phyloP scores from a whole-genome alignment of 2,113 vertebrate genomes.

The Meriones unguiculatus region DNA sequence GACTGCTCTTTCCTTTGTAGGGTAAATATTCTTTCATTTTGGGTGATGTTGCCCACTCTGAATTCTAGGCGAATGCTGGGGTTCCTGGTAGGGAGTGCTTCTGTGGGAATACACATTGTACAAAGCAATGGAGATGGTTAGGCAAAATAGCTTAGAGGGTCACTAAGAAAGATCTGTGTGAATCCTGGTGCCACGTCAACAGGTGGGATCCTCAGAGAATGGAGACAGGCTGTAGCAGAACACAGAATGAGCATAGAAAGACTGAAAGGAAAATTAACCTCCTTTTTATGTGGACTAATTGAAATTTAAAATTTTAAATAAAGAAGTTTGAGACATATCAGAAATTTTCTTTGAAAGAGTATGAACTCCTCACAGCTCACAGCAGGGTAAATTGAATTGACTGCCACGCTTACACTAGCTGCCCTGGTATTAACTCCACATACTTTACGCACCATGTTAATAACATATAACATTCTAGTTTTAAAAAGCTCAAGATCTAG shows the following conservation, averaged over 20 bases:
- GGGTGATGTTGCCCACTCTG: neutral
- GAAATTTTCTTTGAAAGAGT: neutral
- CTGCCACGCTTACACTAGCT: neutral
- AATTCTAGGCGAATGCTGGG: neutral
- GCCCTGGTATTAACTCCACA: conserved; percentile 17
- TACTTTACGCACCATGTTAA: neutral
- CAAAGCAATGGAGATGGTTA: neutral
- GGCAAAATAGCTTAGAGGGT: neutral
- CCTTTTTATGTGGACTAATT: neutral
- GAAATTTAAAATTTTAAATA: conserved; percentile 8
- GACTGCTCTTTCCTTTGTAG: neutral
- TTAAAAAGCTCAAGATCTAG: neutral
- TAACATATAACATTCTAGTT: neutral
- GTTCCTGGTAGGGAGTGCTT: neutral
- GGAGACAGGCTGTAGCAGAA: neutral
- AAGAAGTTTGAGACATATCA: neutral
- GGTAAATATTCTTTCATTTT: neutral
- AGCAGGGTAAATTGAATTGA: neutral
- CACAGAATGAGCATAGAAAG: neutral
- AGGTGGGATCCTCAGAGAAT: accelerated
- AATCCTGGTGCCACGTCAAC: neutral
- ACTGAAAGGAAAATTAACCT: neutral
- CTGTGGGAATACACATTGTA: neutral
- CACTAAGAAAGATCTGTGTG: neutral
- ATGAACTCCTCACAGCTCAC: neutral